Conservation (phyloP, 1,140 invertebrate genomes). For the Polypedilum pembai region DNA sequence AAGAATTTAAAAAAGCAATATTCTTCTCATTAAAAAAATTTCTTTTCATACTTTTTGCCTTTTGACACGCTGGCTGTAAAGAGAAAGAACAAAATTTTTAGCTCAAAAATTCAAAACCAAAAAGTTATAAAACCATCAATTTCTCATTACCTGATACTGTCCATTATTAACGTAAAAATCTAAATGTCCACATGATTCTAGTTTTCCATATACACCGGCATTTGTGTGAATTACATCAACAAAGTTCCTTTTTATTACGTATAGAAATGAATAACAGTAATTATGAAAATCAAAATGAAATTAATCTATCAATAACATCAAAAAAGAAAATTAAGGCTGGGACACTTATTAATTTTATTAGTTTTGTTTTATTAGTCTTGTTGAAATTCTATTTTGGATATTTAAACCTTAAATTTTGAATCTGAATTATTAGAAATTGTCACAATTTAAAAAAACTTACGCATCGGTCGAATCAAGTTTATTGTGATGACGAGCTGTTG, state of each 20-base stretch:
- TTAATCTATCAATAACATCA: too few relatives aligned
- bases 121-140: not conserved
- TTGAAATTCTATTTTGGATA: too few relatives aligned
- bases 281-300: too few relatives aligned
- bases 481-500: conserved; percentile 31
- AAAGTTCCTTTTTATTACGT: not conserved
- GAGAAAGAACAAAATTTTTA: not conserved
- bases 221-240: conserved; percentile 23
- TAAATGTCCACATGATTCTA: not conserved
- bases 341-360: too few relatives aligned
- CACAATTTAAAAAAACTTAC: not conserved
- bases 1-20: not conserved
- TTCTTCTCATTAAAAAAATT: not conserved
- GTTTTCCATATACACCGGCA: conserved; percentile 22
- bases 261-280: too few relatives aligned
- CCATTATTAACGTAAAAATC: conserved; percentile 11
- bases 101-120: not conserved
- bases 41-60: not conserved
- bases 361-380: too few relatives aligned
- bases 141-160: not conserved
- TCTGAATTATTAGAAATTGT: too few relatives aligned
- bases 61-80: conserved; percentile 1
- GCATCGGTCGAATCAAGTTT: conserved; percentile 30
- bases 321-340: too few relatives aligned
- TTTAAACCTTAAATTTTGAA: too few relatives aligned